A percentile compares a stretch with the other conserved stretches of the same genome.
Conservation (phyloP, 2,888 invertebrate genomes). For the Diaprepes abbreviatus region DNA sequence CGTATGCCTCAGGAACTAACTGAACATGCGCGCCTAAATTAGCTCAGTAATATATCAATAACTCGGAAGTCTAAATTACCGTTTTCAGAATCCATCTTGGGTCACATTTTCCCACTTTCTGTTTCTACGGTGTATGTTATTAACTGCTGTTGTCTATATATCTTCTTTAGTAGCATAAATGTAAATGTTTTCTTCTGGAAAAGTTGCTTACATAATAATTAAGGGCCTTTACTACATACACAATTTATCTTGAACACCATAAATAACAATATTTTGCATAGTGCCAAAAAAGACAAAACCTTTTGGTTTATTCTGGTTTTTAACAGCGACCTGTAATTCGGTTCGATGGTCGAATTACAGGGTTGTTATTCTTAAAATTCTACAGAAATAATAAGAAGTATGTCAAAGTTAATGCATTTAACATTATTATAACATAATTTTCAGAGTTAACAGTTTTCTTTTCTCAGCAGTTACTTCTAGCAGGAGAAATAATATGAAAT, state of each 20-base stretch:
- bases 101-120: background rate
- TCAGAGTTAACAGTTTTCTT: too few relatives aligned
- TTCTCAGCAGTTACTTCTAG: too few relatives aligned
- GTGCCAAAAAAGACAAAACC: background rate
- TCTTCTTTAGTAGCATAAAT: background rate
- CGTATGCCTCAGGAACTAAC: too few relatives aligned
- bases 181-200: background rate
- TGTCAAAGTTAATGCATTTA: too few relatives aligned
- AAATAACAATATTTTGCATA: background rate
- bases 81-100: background rate
- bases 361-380: too few relatives aligned
- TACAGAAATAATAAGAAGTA: too few relatives aligned
- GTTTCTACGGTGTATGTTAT: background rate
- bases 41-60: background rate
- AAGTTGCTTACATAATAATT: background rate
- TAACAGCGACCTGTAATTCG: background rate
- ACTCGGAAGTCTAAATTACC: background rate
- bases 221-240: background rate
- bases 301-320: background rate
- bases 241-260: background rate
- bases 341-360: too few relatives aligned
- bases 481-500: too few relatives aligned
- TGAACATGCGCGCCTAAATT: too few relatives aligned
- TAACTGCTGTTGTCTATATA: background rate
- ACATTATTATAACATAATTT: too few relatives aligned